These are phyloP conservation scores for Delichon dasypus DNA, from an alignment of 2,797 vertebrate species.

Conservation along the genomic window DNA sequence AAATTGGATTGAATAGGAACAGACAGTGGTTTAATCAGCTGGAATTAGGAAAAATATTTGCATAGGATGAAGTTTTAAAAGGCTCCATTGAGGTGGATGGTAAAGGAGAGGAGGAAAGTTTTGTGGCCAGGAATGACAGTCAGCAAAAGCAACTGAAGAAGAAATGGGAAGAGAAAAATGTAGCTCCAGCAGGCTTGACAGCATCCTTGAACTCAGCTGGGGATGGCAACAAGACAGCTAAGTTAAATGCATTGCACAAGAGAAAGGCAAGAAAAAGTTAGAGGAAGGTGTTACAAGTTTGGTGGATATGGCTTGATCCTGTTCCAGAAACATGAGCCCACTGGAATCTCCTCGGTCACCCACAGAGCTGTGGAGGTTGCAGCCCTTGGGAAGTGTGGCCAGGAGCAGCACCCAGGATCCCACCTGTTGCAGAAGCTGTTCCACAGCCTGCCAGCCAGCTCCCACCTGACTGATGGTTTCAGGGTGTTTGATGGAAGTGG, in stretches of 20 bases:
- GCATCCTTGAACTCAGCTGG: not conserved
- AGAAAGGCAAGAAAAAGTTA: not conserved
- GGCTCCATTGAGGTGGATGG: not conserved
- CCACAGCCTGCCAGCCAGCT: not conserved
- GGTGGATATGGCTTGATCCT: not conserved
- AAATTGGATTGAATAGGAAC: not conserved
- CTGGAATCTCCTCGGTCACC: accelerated
- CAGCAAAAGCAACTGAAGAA: not conserved
- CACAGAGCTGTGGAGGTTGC: accelerated
- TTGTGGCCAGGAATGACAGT: not conserved
- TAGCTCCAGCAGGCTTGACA: accelerated
- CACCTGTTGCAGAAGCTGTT: not conserved
- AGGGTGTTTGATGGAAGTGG: not conserved
- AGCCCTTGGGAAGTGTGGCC: accelerated
- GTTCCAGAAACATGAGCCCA: accelerated
- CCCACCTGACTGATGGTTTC: not conserved
- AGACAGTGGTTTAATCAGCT: not conserved
- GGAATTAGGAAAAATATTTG: not conserved
- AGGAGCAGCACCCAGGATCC: not conserved
- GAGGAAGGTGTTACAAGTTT: not conserved
- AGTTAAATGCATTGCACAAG: not conserved
- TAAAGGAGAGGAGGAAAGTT: not conserved
- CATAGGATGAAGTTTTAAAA: not conserved
- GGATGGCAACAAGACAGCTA: not conserved
- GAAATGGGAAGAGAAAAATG: not conserved